Conservation (phyloP, 2,888 invertebrate genomes). For the Achlya flavicornis region DNA sequence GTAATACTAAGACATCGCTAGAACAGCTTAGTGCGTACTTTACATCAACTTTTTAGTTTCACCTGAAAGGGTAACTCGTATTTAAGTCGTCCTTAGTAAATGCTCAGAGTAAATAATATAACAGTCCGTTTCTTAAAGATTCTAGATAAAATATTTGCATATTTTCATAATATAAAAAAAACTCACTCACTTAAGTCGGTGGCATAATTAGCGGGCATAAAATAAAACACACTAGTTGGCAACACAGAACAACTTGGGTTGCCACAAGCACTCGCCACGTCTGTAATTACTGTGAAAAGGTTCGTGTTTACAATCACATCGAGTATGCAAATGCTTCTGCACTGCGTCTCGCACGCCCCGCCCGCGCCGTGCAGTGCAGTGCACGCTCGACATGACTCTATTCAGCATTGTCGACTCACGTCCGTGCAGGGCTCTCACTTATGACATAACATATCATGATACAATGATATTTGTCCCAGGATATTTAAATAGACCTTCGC, state of each 20-base stretch:
- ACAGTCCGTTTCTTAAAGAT: no score
- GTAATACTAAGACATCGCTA: no score
- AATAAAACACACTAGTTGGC: neutral
- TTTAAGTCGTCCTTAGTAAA: no score
- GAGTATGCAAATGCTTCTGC: constrained; percentile 29
- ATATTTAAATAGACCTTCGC: no score
- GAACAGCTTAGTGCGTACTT: no score
- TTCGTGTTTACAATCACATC: constrained; percentile 21
- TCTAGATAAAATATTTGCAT: no score
- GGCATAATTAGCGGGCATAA: neutral
- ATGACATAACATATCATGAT: no score
- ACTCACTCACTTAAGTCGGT: neutral
- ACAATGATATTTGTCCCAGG: no score
- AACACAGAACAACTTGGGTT: neutral
- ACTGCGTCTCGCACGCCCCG: constrained; percentile 20
- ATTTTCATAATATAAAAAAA: no score
- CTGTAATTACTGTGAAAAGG: constrained; percentile 8
- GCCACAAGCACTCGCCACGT: neutral
- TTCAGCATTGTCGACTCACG: neutral
- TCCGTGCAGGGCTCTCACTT: neutral
- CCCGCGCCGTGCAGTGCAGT: neutral
- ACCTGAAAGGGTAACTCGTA: no score
- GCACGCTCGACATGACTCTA: neutral
- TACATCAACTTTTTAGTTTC: no score
- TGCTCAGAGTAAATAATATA: no score